phyloP scores from a whole-genome alignment of 2,113 vertebrate genomes.

The Urocynchramus pylzowi region DNA sequence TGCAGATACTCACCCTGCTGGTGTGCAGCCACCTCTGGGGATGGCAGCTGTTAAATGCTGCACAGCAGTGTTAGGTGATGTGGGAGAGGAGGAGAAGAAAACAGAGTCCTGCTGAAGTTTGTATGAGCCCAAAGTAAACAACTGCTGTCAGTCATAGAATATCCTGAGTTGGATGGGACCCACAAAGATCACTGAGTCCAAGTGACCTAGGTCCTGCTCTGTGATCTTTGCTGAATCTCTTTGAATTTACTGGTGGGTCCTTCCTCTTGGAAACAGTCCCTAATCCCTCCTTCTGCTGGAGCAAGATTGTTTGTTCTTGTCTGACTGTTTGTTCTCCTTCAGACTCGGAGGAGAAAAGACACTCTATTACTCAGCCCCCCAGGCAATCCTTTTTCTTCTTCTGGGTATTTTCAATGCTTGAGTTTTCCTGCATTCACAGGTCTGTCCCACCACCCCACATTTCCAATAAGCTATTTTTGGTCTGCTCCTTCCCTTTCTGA shows the following conservation, averaged over 20 bases:
- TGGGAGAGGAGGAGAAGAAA: not conserved
- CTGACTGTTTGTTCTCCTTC: not conserved
- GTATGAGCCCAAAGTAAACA: not conserved
- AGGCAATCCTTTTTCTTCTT: not conserved
- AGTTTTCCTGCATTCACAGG: not conserved
- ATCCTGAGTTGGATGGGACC: not conserved
- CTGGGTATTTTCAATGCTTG: not conserved
- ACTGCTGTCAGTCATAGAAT: not conserved
- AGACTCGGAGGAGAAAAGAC: not conserved
- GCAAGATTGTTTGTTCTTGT: not conserved
- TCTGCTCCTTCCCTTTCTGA: not conserved
- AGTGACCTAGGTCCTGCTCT: not conserved
- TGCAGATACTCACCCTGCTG: not conserved
- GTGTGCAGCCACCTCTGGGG: not conserved
- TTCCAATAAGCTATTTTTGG: not conserved
- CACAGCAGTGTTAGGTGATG: not conserved
- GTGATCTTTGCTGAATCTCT: not conserved
- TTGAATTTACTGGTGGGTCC: not conserved
- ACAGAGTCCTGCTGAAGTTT: not conserved
- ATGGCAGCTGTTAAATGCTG: not conserved
- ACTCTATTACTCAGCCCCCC: not conserved
- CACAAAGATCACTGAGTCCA: not conserved
- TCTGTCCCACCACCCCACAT: not conserved
- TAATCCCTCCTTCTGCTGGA: not conserved
- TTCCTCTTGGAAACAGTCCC: not conserved